Evolutionary conservation across 2,113 vertebrate species (phyloP).

Genomic region (Phoxinus phoxinus): DNA sequence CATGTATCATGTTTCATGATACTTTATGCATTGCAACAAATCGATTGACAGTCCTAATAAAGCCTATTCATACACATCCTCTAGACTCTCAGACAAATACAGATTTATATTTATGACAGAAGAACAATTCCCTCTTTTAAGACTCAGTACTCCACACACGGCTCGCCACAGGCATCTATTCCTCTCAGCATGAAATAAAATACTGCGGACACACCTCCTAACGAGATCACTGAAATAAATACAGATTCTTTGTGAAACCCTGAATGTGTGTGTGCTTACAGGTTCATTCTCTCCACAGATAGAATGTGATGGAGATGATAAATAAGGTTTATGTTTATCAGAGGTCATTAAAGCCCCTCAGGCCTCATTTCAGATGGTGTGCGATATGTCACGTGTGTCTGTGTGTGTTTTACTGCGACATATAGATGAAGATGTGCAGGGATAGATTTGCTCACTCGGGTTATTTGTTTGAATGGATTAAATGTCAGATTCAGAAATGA

Average conservation of each 20-base stretch:
- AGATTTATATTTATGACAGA: constrained; percentile 23
- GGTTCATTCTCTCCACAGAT: constrained; percentile 38
- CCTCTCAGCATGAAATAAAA: constrained; percentile 16
- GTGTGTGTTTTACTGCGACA: constrained; percentile 17
- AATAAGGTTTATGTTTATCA: constrained; percentile 63
- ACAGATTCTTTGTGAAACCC: constrained; percentile 17
- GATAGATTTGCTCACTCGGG: constrained; percentile 19
- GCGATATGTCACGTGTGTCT: constrained; percentile 38
- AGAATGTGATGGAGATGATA: constrained; percentile 61
- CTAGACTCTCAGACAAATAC: neutral
- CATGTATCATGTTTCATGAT: neutral
- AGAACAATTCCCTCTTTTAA: constrained; percentile 14
- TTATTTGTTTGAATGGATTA: constrained; percentile 71
- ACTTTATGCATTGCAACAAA: neutral
- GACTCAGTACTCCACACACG: constrained; percentile 6
- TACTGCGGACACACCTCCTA: neutral
- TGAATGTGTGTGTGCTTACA: constrained; percentile 36
- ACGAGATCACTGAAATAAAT: neutral
- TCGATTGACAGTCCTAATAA: neutral
- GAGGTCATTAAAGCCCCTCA: constrained; percentile 41
- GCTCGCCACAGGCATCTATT: constrained; percentile 34
- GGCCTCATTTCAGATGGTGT: constrained; percentile 28
- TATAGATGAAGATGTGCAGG: constrained; percentile 37
- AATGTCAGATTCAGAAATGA: constrained; percentile 66
- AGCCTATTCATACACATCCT: neutral